These are phyloP conservation scores for Parazoanthus swiftii DNA, from an alignment of 92 coral and sea anemone species.

Conservation along the genomic window DNA sequence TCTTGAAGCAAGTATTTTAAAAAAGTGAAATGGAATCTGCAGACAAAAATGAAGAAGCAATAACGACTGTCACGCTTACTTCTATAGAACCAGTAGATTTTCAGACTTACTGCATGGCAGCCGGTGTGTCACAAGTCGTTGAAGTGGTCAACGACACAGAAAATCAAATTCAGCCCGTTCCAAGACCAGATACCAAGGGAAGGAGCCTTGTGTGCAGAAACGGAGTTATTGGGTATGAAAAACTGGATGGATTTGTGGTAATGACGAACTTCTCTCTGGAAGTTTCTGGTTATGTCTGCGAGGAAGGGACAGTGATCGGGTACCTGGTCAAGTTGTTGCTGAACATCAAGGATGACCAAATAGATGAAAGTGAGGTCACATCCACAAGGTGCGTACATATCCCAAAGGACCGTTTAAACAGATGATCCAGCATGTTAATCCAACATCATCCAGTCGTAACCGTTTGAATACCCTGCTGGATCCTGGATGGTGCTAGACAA, in stretches of 20 bases:
- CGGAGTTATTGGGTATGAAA: slow-evolving; percentile 26
- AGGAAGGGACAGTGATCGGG: slow-evolving; percentile 11
- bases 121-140: slow-evolving; percentile 11
- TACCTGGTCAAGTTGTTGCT: slow-evolving; percentile 3
- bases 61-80: slow-evolving; percentile 9
- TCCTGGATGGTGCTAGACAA: too few species aligned
- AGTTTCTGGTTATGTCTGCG: slow-evolving; percentile 18
- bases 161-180: not conserved
- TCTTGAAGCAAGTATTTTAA: not conserved
- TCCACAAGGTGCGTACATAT: not conserved
- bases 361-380: not conserved
- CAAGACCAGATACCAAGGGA: not conserved
- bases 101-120: slow-evolving; percentile 3
- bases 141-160: not conserved
- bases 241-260: slow-evolving; percentile 4
- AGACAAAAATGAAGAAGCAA: not conserved
- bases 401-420: not conserved
- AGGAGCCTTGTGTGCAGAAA: slow-evolving; percentile 8
- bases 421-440: too few species aligned
- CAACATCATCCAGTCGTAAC: too few species aligned
- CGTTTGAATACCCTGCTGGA: too few species aligned
- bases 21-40: not conserved
- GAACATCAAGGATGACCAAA: not conserved
- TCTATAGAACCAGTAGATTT: slow-evolving; percentile 7
- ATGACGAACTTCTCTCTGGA: slow-evolving; percentile 25